Evolutionary conservation across 2,113 vertebrate genomes (phyloP).

Genomic region (Corythaeola cristata): DNA sequence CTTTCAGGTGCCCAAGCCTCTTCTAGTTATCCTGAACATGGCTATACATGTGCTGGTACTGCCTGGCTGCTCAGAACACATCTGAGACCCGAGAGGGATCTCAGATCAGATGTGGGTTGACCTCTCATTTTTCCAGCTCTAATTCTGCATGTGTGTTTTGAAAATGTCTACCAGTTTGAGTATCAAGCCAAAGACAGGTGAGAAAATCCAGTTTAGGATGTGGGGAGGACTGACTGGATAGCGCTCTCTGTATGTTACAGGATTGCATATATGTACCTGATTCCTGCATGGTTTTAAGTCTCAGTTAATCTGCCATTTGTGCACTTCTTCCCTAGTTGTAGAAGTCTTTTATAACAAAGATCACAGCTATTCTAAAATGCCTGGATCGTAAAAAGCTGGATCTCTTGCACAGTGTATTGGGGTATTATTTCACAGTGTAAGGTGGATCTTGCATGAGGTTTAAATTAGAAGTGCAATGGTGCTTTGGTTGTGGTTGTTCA

Average conservation of each 20-base stretch:
- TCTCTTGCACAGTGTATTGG: not conserved
- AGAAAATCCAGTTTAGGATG: not conserved
- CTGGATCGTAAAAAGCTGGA: not conserved
- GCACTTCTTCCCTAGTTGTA: not conserved
- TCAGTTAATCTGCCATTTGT: not conserved
- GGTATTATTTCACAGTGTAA: not conserved
- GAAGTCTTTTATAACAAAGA: not conserved
- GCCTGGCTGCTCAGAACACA: not conserved
- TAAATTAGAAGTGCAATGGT: not conserved
- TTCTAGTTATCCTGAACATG: not conserved
- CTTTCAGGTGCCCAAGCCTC: not conserved
- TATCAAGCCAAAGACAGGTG: not conserved
- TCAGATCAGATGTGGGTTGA: not conserved
- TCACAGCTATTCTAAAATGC: not conserved
- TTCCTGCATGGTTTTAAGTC: not conserved
- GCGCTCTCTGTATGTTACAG: not conserved
- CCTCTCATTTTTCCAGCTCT: not conserved
- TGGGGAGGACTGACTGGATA: not conserved
- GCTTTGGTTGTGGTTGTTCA: not conserved
- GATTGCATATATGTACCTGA: not conserved
- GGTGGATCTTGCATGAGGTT: not conserved
- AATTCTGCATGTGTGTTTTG: not conserved
- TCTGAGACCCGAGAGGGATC: not conserved
- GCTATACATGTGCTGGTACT: not conserved
- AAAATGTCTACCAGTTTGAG: not conserved